A percentile compares a stretch with the other conserved stretches of the same genome.
Conservation (phyloP, 2,113 vertebrate species). For the Pelobates fuscus region DNA sequence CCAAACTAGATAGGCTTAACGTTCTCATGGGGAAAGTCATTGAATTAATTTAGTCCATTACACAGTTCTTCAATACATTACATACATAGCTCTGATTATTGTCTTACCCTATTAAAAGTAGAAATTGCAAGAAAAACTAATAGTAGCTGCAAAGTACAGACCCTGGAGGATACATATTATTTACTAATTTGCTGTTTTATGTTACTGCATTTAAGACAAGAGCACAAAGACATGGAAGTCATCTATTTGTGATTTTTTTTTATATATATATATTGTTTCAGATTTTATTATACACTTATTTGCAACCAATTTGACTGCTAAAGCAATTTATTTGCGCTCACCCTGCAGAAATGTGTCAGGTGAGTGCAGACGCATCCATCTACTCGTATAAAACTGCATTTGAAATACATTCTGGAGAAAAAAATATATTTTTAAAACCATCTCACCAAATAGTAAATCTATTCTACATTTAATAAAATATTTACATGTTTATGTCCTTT, state of each 20-base stretch:
- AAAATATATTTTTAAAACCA: too few species aligned
- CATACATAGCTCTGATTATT: constrained; percentile 15
- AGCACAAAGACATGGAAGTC: not conserved
- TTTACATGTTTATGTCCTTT: too few species aligned
- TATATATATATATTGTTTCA: not conserved
- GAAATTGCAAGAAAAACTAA: constrained; percentile 1
- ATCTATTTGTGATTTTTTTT: not conserved
- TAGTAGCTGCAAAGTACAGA: not conserved
- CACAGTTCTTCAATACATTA: constrained; percentile 10
- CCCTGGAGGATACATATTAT: constrained; percentile 7
- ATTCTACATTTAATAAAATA: too few species aligned
- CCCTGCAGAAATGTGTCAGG: too few species aligned
- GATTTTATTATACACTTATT: not conserved
- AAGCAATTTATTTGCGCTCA: too few species aligned
- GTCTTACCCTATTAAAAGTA: constrained; percentile 20
- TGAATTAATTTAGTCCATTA: constrained; percentile 33
- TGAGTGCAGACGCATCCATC: too few species aligned
- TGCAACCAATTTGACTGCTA: not conserved
- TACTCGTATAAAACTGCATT: too few species aligned
- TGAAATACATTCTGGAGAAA: too few species aligned
- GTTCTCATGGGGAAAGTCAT: constrained; percentile 26
- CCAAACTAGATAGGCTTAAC: not conserved
- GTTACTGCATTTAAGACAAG: not conserved
- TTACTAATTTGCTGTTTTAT: constrained; percentile 28
- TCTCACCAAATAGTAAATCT: too few species aligned